Conservation (phyloP, 2,888 invertebrate genomes). For the Crematogaster levior region DNA sequence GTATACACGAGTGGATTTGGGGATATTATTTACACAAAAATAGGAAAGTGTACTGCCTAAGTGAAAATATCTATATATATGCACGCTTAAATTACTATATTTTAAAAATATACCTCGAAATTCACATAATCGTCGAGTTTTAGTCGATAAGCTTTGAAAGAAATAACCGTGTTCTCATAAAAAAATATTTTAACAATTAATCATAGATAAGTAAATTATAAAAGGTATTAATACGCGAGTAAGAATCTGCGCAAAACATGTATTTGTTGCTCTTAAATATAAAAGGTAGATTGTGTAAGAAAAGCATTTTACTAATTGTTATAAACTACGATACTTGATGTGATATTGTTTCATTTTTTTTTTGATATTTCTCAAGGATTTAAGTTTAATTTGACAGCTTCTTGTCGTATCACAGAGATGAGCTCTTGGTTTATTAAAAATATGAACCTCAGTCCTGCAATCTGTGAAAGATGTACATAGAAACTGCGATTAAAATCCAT, state of each 20-base stretch:
- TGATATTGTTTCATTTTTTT: constrained; percentile 3
- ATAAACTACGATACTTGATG: constrained; percentile 6
- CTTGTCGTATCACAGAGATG: constrained; percentile 95
- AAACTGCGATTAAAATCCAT: background rate
- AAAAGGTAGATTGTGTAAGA: constrained; percentile 22
- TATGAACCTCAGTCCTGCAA: constrained; percentile 96
- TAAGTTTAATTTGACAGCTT: constrained; percentile 93
- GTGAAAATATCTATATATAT: background rate
- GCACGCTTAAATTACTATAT: background rate
- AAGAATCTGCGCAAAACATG: background rate
- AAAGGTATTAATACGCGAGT: background rate
- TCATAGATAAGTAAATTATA: constrained; percentile 1
- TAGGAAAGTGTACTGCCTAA: background rate
- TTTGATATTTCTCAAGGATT: constrained; percentile 76
- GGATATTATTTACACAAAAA: constrained; percentile 22
- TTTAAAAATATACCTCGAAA: background rate
- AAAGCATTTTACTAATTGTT: constrained; percentile 16
- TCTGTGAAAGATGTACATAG: constrained; percentile 86
- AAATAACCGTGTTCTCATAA: background rate
- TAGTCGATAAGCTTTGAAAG: background rate
- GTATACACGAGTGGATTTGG: background rate
- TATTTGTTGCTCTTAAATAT: constrained; percentile 14
- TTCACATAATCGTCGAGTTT: background rate
- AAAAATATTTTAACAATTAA: background rate
- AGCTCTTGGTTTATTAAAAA: constrained; percentile 97